phyloP scores from a whole-genome alignment of 2,888 invertebrate genomes.

The Lepidonotus clava region DNA sequence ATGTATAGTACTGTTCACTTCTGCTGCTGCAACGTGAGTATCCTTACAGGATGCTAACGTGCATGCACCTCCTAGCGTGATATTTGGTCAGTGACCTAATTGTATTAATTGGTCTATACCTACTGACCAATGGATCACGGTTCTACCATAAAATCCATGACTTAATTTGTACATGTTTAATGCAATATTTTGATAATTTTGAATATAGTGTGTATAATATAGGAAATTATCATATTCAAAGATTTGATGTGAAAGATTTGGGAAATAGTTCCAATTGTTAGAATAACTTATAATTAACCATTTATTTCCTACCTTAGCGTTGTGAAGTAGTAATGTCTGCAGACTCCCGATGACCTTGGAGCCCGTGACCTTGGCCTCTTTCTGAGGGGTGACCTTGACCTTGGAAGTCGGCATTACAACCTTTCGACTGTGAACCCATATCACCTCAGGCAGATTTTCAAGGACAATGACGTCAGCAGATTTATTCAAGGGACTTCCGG shows the following conservation, averaged over 20 bases:
- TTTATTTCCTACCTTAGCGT: background rate
- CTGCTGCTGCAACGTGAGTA: too few species aligned
- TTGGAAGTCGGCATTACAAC: background rate
- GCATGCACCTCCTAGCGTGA: too few species aligned
- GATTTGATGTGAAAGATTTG: background rate
- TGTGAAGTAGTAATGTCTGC: background rate
- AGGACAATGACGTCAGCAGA: background rate
- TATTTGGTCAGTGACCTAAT: too few species aligned
- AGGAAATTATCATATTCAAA: background rate
- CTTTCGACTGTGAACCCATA: background rate
- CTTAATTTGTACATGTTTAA: background rate
- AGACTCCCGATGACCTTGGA: background rate
- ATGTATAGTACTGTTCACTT: too few species aligned
- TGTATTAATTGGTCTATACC: too few species aligned
- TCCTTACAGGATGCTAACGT: too few species aligned
- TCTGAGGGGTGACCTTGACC: background rate
- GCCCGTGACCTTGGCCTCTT: background rate
- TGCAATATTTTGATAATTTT: background rate
- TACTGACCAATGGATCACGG: too few species aligned
- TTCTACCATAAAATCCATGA: too few species aligned
- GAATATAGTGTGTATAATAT: background rate
- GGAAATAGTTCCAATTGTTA: too few species aligned
- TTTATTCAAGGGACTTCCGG: background rate
- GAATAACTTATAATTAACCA: background rate
- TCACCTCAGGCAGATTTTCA: background rate